phyloP scores from a whole-genome alignment of 2,797 vertebrate genomes.

The Anolis apletophallus region DNA sequence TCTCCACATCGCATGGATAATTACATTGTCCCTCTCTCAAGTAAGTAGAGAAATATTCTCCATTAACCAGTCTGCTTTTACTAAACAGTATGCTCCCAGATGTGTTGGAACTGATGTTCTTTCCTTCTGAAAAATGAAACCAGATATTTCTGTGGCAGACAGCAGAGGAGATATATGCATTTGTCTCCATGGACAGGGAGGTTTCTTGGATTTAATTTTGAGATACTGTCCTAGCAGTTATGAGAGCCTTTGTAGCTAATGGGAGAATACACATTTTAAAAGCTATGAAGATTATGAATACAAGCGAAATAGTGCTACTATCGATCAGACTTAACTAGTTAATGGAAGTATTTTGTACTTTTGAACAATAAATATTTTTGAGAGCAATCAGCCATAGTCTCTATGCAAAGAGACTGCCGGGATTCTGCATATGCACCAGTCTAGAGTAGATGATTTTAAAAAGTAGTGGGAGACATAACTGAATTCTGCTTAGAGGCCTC shows the following conservation, averaged over 20 bases:
- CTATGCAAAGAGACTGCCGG: too few relatives aligned
- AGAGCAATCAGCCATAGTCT: neutral
- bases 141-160: neutral
- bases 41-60: neutral
- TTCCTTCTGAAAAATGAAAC: neutral
- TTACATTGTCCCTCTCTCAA: neutral
- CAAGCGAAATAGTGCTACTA: neutral
- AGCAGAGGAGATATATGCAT: neutral
- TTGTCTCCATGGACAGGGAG: neutral
- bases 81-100: neutral
- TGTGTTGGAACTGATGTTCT: neutral
- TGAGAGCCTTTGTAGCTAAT: neutral
- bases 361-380: neutral
- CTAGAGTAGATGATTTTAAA: neutral
- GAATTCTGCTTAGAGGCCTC: too few relatives aligned
- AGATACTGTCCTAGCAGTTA: neutral
- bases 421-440: too few relatives aligned
- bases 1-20: neutral
- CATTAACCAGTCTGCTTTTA: too few relatives aligned
- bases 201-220: constrained; percentile 4
- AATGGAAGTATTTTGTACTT: neutral
- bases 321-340: neutral
- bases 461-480: neutral
- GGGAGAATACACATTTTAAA: neutral
- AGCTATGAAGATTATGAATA: constrained; percentile 1